Evolutionary conservation across 2,888 invertebrate species (phyloP).

Genomic region (Dolichomitus sp.): DNA sequence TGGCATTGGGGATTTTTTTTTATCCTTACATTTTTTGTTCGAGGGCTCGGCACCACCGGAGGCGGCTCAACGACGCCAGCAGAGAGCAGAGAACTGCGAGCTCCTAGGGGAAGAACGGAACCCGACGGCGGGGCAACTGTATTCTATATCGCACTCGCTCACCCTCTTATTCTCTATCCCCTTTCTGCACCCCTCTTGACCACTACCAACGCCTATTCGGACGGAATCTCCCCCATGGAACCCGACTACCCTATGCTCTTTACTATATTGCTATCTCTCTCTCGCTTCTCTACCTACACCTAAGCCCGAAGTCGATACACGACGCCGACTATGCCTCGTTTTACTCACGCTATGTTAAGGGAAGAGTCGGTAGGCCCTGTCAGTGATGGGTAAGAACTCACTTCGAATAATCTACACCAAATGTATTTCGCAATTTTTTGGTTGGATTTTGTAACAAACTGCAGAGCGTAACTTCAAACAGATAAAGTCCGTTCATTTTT

Average conservation of each 20-base stretch:
- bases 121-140: constrained; percentile 9
- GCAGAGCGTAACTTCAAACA: background rate
- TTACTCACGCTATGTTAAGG: constrained; percentile 75
- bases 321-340: constrained; percentile 75
- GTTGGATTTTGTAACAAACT: background rate
- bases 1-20: constrained; percentile 75
- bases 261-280: constrained; percentile 35
- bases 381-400: constrained; percentile 59
- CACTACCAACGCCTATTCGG: constrained; percentile 52
- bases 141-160: constrained; percentile 45
- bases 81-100: constrained; percentile 49
- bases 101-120: constrained; percentile 37
- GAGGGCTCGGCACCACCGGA: constrained; percentile 72
- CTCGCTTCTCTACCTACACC: constrained; percentile 78
- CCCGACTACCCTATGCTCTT: constrained; percentile 51
- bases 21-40: constrained; percentile 71
- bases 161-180: constrained; percentile 26
- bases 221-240: constrained; percentile 54
- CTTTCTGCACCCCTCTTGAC: constrained; percentile 55
- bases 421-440: background rate
- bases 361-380: constrained; percentile 71
- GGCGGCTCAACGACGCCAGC: constrained; percentile 64
- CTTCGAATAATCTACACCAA: background rate
- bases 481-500: background rate
- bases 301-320: constrained; percentile 82